Conservation (phyloP, 2,113 vertebrate species). For the Pteronura brasiliensis region DNA sequence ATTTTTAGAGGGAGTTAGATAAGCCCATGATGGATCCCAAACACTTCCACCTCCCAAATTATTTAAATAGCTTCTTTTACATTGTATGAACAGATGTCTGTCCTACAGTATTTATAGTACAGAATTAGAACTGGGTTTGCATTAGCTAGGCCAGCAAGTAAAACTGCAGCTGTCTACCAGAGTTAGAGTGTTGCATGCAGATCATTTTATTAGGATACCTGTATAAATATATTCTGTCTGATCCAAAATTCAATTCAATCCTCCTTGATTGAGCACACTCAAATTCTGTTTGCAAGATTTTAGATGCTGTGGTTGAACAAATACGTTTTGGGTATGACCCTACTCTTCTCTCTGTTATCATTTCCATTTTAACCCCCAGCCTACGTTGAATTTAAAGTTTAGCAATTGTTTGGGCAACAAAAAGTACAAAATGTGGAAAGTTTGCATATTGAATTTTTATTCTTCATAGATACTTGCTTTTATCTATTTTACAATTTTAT, state of each 20-base stretch:
- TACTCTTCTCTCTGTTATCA: not conserved
- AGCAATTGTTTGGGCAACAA: not conserved
- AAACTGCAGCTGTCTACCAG: not conserved
- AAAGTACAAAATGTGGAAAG: not conserved
- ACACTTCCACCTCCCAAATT: not conserved
- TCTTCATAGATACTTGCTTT: not conserved
- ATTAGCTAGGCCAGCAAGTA: not conserved
- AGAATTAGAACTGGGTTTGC: not conserved
- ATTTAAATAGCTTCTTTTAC: not conserved
- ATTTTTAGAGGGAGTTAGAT: not conserved
- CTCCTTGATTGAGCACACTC: not conserved
- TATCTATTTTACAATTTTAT: not conserved
- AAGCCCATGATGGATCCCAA: not conserved
- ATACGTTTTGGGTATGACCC: not conserved
- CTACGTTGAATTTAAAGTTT: not conserved
- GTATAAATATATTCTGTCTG: not conserved
- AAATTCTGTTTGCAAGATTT: not conserved
- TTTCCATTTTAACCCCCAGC: not conserved
- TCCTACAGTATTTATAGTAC: not conserved
- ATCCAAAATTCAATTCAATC: not conserved
- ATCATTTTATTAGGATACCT: not conserved
- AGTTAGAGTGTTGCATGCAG: not conserved
- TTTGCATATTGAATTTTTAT: not conserved
- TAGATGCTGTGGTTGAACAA: not conserved
- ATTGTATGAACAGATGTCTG: not conserved